phyloP scores from a whole-genome alignment of 2,113 vertebrate genomes.

The Sebastes schlegelii region DNA sequence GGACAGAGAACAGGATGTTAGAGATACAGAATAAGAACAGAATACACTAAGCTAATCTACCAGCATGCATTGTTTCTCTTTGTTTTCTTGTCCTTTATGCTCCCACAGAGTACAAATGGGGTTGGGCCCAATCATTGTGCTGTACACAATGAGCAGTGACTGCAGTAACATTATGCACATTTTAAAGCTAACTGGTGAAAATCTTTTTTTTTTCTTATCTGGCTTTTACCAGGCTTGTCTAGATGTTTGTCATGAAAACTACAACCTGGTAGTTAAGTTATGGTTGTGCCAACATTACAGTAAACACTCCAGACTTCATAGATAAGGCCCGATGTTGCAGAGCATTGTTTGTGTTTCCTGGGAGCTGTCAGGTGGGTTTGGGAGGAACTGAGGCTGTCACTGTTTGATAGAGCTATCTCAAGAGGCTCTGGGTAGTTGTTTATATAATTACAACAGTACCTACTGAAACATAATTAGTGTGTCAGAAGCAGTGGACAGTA shows the following conservation, averaged over 20 bases:
- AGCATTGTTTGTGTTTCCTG: not conserved
- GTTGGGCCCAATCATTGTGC: constrained; percentile 55
- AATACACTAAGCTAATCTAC: constrained; percentile 5
- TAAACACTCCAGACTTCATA: too few species aligned
- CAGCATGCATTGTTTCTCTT: constrained; percentile 23
- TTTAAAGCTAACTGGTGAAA: not conserved
- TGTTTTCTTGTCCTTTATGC: constrained; percentile 20
- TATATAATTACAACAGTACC: not conserved
- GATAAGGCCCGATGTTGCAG: not conserved
- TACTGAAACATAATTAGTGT: constrained; percentile 1
- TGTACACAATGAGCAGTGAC: constrained; percentile 26
- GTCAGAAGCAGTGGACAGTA: not conserved
- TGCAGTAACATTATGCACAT: constrained; percentile 15
- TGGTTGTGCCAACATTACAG: not conserved
- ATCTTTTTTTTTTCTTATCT: not conserved
- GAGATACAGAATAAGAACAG: constrained; percentile 7
- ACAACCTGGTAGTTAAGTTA: too few species aligned
- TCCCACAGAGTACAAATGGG: constrained; percentile 27
- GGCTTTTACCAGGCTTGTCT: not conserved
- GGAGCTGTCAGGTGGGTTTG: too few species aligned
- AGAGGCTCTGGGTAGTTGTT: not conserved
- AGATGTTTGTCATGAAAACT: not conserved
- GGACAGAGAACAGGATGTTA: constrained; percentile 1
- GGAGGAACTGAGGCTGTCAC: not conserved
- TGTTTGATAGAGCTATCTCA: not conserved